Conservation (phyloP, 2,888 invertebrate species). For the Sphinx pinastri region DNA sequence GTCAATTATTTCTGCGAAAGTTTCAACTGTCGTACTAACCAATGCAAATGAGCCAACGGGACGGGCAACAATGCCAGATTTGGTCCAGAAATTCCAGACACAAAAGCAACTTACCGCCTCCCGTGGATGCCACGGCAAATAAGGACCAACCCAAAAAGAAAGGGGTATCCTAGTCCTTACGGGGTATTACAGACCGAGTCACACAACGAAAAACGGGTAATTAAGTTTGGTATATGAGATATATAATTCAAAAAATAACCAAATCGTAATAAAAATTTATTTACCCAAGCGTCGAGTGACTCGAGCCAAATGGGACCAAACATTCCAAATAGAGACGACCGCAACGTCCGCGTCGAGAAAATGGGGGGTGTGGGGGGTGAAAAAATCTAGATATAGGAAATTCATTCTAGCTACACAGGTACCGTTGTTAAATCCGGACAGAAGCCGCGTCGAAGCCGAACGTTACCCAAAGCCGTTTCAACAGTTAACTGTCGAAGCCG, state of each 20-base stretch:
- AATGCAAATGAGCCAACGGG: conserved; percentile 3
- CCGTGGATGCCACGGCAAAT: neutral
- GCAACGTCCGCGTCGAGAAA: conserved; percentile 69
- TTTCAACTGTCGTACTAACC: neutral
- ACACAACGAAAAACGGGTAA: neutral
- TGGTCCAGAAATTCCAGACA: conserved; percentile 5
- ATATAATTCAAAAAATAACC: no score
- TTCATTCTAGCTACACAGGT: conserved; percentile 83
- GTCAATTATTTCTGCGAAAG: neutral
- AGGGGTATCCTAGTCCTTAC: neutral
- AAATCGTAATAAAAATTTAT: neutral
- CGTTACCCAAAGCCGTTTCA: no score
- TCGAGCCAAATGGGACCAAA: neutral
- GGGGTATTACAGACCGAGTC: neutral
- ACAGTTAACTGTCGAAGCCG: neutral
- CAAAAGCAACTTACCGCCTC: conserved; percentile 8
- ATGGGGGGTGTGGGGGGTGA: conserved; percentile 31
- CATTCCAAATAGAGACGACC: conserved; percentile 37
- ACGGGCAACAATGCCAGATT: conserved; percentile 4
- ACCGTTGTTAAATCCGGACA: conserved; percentile 46
- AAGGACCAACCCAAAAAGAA: neutral
- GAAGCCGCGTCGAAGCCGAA: neutral
- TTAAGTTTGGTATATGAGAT: neutral
- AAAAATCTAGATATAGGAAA: conserved; percentile 61
- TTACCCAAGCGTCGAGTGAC: neutral